phyloP scores from a whole-genome alignment of 2,888 invertebrate genomes.

The Plebejus argus region DNA sequence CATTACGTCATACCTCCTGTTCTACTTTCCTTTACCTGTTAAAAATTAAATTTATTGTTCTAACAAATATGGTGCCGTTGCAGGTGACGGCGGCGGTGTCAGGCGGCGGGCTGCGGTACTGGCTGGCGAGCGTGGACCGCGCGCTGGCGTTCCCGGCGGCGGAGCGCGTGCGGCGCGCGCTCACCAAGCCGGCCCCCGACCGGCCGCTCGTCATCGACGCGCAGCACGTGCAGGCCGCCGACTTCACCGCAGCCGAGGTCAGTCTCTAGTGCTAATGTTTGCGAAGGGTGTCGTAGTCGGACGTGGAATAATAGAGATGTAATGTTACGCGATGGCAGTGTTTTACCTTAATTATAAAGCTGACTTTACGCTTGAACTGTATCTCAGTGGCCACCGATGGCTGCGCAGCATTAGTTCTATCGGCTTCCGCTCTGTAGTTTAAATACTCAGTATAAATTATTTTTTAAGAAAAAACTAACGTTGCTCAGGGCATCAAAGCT shows the following conservation, averaged over 20 bases:
- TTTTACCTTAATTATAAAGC: too few species aligned
- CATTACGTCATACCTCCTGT: too few species aligned
- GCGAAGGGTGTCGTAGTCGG: not conserved
- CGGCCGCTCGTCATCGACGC: conserved; percentile 90
- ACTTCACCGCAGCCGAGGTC: conserved; percentile 89
- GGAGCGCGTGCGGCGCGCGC: conserved; percentile 86
- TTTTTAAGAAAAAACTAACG: too few species aligned
- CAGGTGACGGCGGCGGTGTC: conserved; percentile 52
- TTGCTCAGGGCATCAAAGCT: conserved; percentile 83
- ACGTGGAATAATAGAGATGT: too few species aligned
- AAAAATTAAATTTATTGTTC: too few species aligned
- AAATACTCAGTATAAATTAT: not conserved
- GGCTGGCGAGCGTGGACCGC: conserved; percentile 85
- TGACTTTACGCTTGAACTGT: not conserved
- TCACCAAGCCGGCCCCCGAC: conserved; percentile 85
- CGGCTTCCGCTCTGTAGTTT: too few species aligned
- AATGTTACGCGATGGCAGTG: too few species aligned
- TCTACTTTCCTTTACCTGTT: too few species aligned
- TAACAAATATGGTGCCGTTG: not conserved
- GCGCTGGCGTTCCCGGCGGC: conserved; percentile 90
- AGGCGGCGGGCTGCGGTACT: conserved; percentile 67
- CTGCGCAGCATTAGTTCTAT: too few species aligned
- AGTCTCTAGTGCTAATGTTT: not conserved
- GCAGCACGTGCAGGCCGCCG: conserved; percentile 89
- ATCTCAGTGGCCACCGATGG: not conserved